Conservation (phyloP, 2,888 invertebrate genomes). For the Dolomedes plantarius region DNA sequence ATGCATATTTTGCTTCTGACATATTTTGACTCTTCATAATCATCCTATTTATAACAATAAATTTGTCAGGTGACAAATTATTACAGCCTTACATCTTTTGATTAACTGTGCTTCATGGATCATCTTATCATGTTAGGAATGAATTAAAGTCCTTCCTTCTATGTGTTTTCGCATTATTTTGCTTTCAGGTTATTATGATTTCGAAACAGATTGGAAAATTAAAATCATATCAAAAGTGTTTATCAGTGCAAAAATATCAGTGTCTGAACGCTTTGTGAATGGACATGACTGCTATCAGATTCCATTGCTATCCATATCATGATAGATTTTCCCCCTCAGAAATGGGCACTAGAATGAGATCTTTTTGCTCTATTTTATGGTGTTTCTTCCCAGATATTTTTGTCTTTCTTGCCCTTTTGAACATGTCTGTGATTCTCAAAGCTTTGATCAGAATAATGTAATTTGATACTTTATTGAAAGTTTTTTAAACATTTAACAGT, state of each 20-base stretch:
- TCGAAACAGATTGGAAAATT: background rate
- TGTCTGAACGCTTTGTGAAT: background rate
- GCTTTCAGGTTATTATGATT: background rate
- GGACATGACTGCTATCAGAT: background rate
- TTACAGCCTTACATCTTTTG: background rate
- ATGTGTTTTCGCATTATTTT: background rate
- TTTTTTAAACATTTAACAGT: too few relatives aligned
- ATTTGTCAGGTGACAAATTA: background rate
- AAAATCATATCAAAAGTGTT: background rate
- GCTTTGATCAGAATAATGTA: too few relatives aligned
- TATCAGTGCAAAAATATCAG: too few relatives aligned
- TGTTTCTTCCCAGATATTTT: constrained; percentile 15
- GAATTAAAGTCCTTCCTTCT: background rate
- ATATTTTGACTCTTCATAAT: background rate
- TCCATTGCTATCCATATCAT: constrained; percentile 24
- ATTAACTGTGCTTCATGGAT: background rate
- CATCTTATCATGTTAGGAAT: background rate
- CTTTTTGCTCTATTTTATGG: constrained; percentile 8
- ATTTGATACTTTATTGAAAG: too few relatives aligned
- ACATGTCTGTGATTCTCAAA: constrained; percentile 28
- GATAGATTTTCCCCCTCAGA: constrained; percentile 8
- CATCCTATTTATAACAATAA: background rate
- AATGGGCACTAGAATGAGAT: background rate
- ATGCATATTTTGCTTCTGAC: background rate
- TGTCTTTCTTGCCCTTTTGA: background rate